Evolutionary conservation across 2,888 invertebrate species (phyloP).

Genomic region (Neoitamus cyanurus): DNA sequence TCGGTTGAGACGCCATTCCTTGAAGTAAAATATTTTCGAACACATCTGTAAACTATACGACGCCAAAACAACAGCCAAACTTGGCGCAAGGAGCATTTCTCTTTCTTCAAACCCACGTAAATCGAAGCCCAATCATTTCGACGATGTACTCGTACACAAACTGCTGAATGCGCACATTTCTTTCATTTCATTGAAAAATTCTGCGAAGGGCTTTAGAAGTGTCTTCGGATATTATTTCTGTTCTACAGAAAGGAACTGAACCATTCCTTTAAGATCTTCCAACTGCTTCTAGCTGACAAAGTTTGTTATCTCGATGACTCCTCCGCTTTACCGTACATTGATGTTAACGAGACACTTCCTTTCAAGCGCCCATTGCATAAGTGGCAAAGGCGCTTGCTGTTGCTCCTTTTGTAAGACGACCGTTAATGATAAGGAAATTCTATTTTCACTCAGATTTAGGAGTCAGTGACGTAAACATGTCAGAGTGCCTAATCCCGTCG

Average conservation of each 20-base stretch:
- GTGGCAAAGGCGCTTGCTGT: background rate
- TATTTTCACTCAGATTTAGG: background rate
- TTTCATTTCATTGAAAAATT: background rate
- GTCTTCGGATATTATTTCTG: background rate
- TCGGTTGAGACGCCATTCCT: background rate
- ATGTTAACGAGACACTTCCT: background rate
- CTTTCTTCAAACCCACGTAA: background rate
- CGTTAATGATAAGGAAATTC: conserved; percentile 4
- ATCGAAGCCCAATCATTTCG: background rate
- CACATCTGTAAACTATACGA: background rate
- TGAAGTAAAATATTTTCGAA: background rate
- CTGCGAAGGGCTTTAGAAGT: background rate
- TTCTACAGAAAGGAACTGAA: background rate
- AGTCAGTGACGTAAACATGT: background rate
- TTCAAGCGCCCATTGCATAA: background rate
- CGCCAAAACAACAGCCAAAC: background rate
- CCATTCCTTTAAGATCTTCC: background rate
- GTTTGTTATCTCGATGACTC: background rate
- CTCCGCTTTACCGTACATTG: background rate
- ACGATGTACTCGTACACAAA: too few species aligned
- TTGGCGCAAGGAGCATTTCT: too few species aligned
- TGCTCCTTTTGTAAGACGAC: background rate
- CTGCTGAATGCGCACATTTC: background rate
- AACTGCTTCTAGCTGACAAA: conserved; percentile 2
- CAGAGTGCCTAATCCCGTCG: background rate